Conservation (phyloP, 2,113 vertebrate species). For the Lepus americanus region DNA sequence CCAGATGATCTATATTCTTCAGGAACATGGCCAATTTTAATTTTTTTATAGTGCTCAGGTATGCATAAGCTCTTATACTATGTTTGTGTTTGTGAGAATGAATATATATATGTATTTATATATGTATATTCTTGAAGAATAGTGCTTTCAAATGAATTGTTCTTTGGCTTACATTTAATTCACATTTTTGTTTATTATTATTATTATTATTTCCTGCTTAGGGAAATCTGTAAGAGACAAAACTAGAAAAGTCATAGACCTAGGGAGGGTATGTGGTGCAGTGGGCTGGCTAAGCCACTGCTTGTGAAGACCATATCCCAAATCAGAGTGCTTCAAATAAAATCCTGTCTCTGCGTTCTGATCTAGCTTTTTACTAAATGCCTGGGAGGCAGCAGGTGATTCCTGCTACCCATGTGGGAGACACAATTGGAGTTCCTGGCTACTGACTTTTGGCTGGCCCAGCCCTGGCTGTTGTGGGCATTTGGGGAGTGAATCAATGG, state of each 20-base stretch:
- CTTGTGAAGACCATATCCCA: too few relatives aligned
- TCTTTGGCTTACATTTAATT: not conserved
- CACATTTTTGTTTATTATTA: not conserved
- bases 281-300: too few relatives aligned
- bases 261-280: too few relatives aligned
- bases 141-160: not conserved
- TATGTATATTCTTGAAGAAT: not conserved
- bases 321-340: too few relatives aligned
- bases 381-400: too few relatives aligned
- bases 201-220: not conserved
- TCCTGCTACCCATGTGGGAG: too few relatives aligned
- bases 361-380: too few relatives aligned
- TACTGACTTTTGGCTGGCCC: too few relatives aligned
- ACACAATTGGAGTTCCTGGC: too few relatives aligned
- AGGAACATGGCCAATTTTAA: not conserved
- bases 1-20: not conserved
- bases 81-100: not conserved
- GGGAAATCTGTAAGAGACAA: not conserved
- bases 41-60: not conserved
- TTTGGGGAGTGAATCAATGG: too few relatives aligned
- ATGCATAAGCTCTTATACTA: not conserved
- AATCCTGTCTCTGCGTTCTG: too few relatives aligned
- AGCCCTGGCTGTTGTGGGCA: too few relatives aligned
- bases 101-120: not conserved
- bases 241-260: not conserved